Percentiles rank a stretch among this genome's conserved stretches.
Evolutionary conservation across 1,140 invertebrate genomes (phyloP).

Genomic region (Armadillidium nasatum): DNA sequence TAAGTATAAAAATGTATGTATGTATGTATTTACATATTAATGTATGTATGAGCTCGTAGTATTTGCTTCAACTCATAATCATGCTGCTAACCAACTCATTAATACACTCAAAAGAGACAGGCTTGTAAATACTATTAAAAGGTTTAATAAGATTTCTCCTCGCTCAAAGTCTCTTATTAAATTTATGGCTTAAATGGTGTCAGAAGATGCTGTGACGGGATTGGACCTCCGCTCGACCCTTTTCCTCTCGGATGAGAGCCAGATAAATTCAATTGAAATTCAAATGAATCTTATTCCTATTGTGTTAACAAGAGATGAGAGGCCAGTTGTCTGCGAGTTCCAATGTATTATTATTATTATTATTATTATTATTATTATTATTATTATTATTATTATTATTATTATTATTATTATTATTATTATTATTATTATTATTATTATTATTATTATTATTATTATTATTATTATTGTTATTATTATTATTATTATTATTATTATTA

Average conservation of each 20-base stretch:
- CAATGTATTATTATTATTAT: not conserved
- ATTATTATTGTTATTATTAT: not conserved
- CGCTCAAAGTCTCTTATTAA: too few relatives aligned
- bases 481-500: not conserved
- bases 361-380: not conserved
- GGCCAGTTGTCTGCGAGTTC: not conserved
- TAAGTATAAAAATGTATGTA: too few relatives aligned
- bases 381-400: not conserved
- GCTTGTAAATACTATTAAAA: too few relatives aligned
- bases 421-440: constrained; percentile 13
- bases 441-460: not conserved
- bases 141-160: too few relatives aligned
- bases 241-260: not conserved
- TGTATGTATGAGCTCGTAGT: too few relatives aligned
- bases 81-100: too few relatives aligned
- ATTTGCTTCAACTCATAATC: too few relatives aligned
- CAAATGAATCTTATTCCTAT: not conserved
- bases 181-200: too few relatives aligned
- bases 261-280: not conserved
- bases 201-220: not conserved
- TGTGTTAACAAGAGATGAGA: too few relatives aligned
- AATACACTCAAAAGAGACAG: too few relatives aligned
- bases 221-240: not conserved
- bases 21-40: too few relatives aligned
- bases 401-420: constrained; percentile 8